Conservation (phyloP, 2,888 invertebrate species). For the Polyommatus icarus region DNA sequence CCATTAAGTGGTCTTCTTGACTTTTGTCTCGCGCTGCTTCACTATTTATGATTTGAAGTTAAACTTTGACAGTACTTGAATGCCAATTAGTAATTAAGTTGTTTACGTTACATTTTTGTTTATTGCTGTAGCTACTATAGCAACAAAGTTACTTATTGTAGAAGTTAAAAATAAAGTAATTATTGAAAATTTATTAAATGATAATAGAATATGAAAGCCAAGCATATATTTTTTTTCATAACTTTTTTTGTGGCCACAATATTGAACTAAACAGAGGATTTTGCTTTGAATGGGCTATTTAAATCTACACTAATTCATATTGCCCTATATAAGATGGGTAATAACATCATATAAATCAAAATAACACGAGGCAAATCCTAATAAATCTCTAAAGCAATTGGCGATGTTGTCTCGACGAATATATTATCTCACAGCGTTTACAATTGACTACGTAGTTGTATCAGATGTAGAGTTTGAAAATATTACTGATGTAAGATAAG, state of each 20-base stretch:
- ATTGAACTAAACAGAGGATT: too few relatives aligned
- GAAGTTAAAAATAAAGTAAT: too few relatives aligned
- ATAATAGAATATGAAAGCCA: too few relatives aligned
- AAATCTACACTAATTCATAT: too few relatives aligned
- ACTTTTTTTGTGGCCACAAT: too few relatives aligned
- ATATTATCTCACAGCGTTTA: constrained; percentile 49
- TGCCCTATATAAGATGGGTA: not conserved
- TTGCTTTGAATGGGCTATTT: too few relatives aligned
- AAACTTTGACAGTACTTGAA: constrained; percentile 9
- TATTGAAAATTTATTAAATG: too few relatives aligned
- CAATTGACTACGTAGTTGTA: constrained; percentile 7
- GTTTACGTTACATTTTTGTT: not conserved
- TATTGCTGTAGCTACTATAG: not conserved
- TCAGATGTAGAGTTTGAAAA: not conserved
- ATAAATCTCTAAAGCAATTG: constrained; percentile 69
- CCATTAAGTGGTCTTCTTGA: constrained; percentile 60
- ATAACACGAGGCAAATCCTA: constrained; percentile 49
- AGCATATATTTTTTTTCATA: too few relatives aligned
- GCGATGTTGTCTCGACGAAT: constrained; percentile 65
- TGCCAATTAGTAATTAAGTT: constrained; percentile 36
- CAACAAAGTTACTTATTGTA: not conserved
- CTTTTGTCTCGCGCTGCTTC: constrained; percentile 55
- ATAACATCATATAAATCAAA: constrained; percentile 41
- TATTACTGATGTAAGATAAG: constrained; percentile 19
- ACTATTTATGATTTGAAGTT: constrained; percentile 30